Percentiles rank a stretch among this genome's conserved stretches.
phyloP scores from a whole-genome alignment of 2,797 vertebrate species.

The Paguma larvata region DNA sequence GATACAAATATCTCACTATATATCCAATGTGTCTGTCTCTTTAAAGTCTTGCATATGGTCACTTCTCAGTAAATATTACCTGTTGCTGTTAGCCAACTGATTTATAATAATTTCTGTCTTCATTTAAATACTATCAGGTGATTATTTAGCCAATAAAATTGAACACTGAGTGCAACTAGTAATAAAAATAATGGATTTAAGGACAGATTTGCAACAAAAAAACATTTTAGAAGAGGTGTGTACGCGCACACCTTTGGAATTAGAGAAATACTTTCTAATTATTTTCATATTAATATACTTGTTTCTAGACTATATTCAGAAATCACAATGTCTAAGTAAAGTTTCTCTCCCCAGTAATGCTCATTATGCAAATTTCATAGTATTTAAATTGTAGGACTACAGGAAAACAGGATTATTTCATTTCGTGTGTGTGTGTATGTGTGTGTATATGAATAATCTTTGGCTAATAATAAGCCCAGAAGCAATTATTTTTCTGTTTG shows the following conservation, averaged over 20 bases:
- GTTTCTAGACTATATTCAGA: slow-evolving; percentile 43
- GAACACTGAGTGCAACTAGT: background rate
- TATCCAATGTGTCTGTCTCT: background rate
- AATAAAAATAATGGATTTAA: slow-evolving; percentile 9
- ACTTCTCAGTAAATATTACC: background rate
- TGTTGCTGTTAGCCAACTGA: slow-evolving; percentile 24
- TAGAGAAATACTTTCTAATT: slow-evolving; percentile 40
- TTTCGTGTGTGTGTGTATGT: background rate
- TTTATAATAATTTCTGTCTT: slow-evolving; percentile 4
- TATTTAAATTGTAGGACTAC: slow-evolving; percentile 10
- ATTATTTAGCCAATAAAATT: slow-evolving; percentile 10
- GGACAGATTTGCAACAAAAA: background rate
- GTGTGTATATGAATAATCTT: background rate
- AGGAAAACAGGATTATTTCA: slow-evolving; percentile 41
- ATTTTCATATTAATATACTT: slow-evolving; percentile 26
- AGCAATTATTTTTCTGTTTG: slow-evolving; percentile 12
- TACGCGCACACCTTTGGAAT: background rate
- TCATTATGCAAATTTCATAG: slow-evolving; percentile 46
- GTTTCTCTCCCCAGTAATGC: background rate
- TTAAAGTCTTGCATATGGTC: background rate
- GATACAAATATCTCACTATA: background rate
- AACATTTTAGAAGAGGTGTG: background rate
- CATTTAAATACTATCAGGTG: background rate
- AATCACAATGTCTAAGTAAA: background rate
- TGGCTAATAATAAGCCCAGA: background rate